phyloP scores from a whole-genome alignment of 2,797 vertebrate species.

The Acanthis flammea region DNA sequence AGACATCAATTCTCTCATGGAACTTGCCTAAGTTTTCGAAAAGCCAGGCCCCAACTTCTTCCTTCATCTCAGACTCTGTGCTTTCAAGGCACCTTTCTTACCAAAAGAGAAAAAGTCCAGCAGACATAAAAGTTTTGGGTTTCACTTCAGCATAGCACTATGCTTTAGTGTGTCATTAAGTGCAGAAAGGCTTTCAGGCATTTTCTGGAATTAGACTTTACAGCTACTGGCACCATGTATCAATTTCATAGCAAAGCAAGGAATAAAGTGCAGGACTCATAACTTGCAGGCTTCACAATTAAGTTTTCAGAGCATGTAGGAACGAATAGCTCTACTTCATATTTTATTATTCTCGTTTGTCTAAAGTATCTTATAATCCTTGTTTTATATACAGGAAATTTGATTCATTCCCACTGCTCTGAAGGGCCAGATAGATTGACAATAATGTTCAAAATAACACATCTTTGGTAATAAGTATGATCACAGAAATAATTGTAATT shows the following conservation, averaged over 20 bases:
- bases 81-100: neutral
- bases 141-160: neutral
- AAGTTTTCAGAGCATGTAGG: neutral
- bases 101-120: neutral
- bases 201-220: neutral
- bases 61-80: neutral
- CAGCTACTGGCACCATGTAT: neutral
- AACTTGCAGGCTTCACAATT: neutral
- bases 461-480: neutral
- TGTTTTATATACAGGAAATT: neutral
- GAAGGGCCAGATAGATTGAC: neutral
- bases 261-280: neutral
- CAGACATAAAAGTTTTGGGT: neutral
- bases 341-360: neutral
- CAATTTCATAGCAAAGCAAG: neutral
- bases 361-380: neutral
- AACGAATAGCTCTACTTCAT: neutral
- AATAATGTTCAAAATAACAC: neutral
- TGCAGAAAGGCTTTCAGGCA: neutral
- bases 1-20: neutral
- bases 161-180: neutral
- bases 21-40: neutral
- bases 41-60: neutral
- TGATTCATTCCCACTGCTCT: neutral
- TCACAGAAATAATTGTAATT: neutral